Evolutionary conservation across 2,113 vertebrate species (phyloP).

Genomic region (Aegotheles bennettii): DNA sequence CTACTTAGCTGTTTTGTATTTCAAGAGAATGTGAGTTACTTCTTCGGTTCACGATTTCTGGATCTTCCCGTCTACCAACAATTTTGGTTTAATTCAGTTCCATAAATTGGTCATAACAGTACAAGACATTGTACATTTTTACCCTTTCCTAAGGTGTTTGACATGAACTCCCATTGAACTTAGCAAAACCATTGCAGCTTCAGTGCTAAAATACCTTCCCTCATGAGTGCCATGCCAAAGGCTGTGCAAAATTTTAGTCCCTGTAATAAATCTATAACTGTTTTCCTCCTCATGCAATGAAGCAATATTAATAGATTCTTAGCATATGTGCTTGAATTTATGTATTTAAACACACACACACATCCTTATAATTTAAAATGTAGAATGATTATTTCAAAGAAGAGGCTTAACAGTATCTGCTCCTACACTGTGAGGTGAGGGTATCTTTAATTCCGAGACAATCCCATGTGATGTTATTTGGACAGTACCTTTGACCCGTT

Average conservation of each 20-base stretch:
- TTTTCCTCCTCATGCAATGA: neutral
- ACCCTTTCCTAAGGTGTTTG: neutral
- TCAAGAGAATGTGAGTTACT: conserved; percentile 90
- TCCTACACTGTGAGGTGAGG: neutral
- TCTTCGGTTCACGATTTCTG: neutral
- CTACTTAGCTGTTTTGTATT: conserved; percentile 97
- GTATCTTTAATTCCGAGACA: neutral
- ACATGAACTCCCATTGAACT: neutral
- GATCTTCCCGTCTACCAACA: neutral
- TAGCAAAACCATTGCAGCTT: neutral
- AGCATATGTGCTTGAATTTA: neutral
- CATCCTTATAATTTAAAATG: neutral
- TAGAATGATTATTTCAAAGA: neutral
- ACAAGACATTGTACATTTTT: neutral
- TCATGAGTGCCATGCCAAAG: neutral
- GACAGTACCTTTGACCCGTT: neutral
- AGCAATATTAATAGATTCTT: neutral
- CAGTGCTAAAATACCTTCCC: neutral
- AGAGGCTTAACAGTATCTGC: neutral
- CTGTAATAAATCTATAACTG: neutral
- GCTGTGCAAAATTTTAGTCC: neutral
- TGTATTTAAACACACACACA: neutral
- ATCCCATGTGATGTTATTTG: rapidly evolving
- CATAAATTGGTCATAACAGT: neutral
- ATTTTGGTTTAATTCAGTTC: neutral